Conservation (phyloP, 2,888 invertebrate species). For the Myopa testacea region DNA sequence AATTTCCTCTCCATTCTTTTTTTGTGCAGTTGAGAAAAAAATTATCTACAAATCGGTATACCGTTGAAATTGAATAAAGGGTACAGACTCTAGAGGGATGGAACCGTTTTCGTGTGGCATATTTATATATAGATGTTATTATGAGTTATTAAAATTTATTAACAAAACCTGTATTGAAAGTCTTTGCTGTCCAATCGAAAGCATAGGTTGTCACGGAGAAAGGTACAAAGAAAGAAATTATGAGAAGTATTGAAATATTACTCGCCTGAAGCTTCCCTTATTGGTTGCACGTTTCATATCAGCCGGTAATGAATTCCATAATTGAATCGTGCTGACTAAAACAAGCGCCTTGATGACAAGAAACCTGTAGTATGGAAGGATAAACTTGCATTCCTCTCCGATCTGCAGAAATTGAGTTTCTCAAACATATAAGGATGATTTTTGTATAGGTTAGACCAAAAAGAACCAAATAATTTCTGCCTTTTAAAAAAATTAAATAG, state of each 20-base stretch:
- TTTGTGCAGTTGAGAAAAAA: too few species aligned
- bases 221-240: background rate
- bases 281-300: background rate
- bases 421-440: background rate
- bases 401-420: conserved; percentile 1
- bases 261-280: background rate
- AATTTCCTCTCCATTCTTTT: too few species aligned
- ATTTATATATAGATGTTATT: too few species aligned
- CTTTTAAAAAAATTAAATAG: background rate
- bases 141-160: too few species aligned
- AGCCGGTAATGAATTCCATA: conserved; percentile 16
- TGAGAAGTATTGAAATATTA: background rate
- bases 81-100: too few species aligned
- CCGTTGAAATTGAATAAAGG: too few species aligned
- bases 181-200: too few species aligned
- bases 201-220: too few species aligned
- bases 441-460: background rate
- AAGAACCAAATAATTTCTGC: background rate
- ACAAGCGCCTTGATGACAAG: background rate
- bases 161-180: too few species aligned
- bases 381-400: background rate
- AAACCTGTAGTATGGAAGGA: background rate
- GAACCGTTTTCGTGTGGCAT: too few species aligned
- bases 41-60: too few species aligned
- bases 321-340: background rate